These are phyloP conservation scores for Lysandra bellargus DNA, from an alignment of 2,888 invertebrate genomes.

Conservation along the genomic window DNA sequence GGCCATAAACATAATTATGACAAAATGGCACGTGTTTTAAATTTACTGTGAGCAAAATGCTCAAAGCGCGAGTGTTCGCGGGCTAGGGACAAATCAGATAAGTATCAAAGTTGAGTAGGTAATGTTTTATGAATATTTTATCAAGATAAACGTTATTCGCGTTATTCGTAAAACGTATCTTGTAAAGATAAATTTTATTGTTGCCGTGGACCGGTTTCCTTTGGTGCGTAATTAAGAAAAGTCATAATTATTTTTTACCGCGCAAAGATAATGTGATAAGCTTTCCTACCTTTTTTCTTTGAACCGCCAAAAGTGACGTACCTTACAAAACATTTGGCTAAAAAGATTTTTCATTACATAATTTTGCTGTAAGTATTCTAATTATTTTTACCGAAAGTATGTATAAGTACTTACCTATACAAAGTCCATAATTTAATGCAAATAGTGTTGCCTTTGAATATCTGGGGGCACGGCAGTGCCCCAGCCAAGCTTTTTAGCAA, in stretches of 20 bases:
- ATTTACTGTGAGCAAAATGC: too few relatives aligned
- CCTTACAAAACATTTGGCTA: background rate
- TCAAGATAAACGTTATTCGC: background rate
- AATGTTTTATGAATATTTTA: background rate
- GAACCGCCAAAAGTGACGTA: background rate
- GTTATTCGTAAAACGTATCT: background rate
- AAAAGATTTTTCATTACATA: background rate
- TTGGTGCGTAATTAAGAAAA: background rate
- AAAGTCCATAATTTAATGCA: too few relatives aligned
- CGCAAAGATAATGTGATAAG: conserved; percentile 8
- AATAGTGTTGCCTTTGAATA: too few relatives aligned
- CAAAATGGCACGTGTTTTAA: too few relatives aligned
- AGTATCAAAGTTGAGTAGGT: background rate
- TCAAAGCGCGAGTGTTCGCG: too few relatives aligned
- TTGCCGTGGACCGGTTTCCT: background rate
- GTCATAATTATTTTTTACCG: conserved; percentile 12
- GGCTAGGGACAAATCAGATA: background rate
- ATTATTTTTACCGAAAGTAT: too few relatives aligned
- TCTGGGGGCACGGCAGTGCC: too few relatives aligned
- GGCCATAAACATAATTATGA: too few relatives aligned
- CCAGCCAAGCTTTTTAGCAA: too few relatives aligned
- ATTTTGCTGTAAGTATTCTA: background rate
- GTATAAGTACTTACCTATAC: too few relatives aligned
- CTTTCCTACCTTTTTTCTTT: background rate
- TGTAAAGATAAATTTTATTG: background rate